Evolutionary conservation across 2,888 invertebrate genomes (phyloP), one percentile per base, ranked within the genome.

Genomic region (Polydrusus tereticollis): DNA sequence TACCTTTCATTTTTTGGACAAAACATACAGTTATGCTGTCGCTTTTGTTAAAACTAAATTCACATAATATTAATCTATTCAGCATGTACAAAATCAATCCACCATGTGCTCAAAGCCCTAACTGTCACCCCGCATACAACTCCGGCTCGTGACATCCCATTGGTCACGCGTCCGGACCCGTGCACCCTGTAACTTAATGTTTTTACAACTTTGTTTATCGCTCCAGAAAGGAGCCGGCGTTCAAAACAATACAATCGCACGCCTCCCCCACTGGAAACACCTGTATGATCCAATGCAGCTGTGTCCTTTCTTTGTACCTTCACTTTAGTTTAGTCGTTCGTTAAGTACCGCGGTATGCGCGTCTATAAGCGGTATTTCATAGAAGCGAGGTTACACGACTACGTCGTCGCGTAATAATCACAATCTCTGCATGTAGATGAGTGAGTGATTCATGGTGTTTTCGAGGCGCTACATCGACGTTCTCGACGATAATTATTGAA

Each of bases 261-360:
- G 38, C 52, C 60, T 69, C 69, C 60, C 57, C 63, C 57, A 47
- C 38, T 65, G 26, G 36, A 64, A 63, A 50, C 70, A 70, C 70
- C 70, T 70, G 70, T 70, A 50, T 41, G 59, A 59, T 59, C 63
- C 21, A 63, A 69, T 38, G 55, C 65, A 65, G 55, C 55, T 65
- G 65, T 65, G 55, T 71, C 65, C 70, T 71, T 71, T 65, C 70
- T 64, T 63, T 41, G 38, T 69, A 43, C 69, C 63, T 69, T 43
- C 63, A n/a, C 38, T 41, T 59, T 23, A 36, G 52, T 59, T 70
- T 47, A 60, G 36, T 50, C 52, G 33, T 20, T 63, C 59, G 60
- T 29, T 33, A 43, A 69, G 69, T 60, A 21, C 16, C 41, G 58
- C 29, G 36, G 12, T 29, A 14, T 18, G 20, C 33, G 63, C 10